Percentiles rank a stretch among this genome's conserved stretches.
phyloP scores from a whole-genome alignment of 2,888 invertebrate species.

The Latrodectus elegans region DNA sequence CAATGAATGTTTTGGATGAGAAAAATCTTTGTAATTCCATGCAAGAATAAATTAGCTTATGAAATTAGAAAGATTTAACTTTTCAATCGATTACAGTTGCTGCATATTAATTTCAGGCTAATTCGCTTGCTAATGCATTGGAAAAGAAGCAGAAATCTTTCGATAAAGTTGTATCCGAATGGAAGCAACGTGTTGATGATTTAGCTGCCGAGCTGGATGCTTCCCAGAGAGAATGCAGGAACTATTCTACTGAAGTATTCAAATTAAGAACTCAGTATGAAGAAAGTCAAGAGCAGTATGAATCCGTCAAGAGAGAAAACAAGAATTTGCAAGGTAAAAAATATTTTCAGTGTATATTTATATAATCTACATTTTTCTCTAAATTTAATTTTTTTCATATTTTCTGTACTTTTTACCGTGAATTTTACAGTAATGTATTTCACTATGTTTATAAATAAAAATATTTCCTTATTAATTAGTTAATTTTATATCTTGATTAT shows the following conservation, averaged over 20 bases:
- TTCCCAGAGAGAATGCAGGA: constrained; percentile 99
- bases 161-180: constrained; percentile 99
- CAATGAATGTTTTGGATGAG: no score
- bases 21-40: no score
- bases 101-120: constrained; percentile 78
- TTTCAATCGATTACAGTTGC: background rate
- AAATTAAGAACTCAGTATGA: constrained; percentile 97
- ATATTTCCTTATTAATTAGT: no score
- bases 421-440: no score
- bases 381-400: no score
- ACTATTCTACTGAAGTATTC: constrained; percentile 99
- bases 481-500: no score
- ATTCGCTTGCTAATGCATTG: constrained; percentile 94
- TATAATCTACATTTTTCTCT: background rate
- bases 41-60: background rate
- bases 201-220: constrained; percentile 97
- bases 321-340: constrained; percentile 88
- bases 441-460: no score
- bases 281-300: constrained; percentile 97
- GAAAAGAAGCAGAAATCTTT: constrained; percentile 99
- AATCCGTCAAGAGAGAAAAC: constrained; percentile 98
- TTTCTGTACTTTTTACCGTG: no score
- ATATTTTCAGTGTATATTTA: background rate
- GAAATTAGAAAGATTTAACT: background rate
- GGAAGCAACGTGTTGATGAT: constrained; percentile 99